Evolutionary conservation across 2,113 vertebrate genomes (phyloP), one percentile per base, ranked within the genome.

Genomic region (Osmerus eperlanus): DNA sequence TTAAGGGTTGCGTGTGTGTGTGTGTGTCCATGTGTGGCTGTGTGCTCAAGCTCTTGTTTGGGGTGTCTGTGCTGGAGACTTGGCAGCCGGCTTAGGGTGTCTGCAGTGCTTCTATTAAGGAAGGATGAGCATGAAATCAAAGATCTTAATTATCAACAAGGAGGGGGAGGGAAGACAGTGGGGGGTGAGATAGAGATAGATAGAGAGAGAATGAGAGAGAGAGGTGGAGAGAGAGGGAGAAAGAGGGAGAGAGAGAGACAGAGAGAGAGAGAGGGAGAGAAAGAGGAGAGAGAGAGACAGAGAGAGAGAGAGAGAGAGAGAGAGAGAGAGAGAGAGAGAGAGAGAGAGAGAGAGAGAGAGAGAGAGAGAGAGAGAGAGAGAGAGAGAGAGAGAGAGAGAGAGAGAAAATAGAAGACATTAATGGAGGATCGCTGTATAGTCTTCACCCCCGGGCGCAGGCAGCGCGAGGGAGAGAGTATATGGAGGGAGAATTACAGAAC

Each of bases 71-170:
- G 71, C 13, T 12, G 25, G 73, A 78, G 83, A 81, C 80, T 87
- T 86, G 87, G 84, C 88, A 13, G 78, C 72, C 52, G 63, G 72
- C 78, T 78, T 63, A 67, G 69, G 56, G 78, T 84, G 89, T 89
- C 86, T 91, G 84, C 79, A 79, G 78, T 78, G 81, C 81, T 65
- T 76, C 85, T 87, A 81, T 90, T 89, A 87, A 88, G 81, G 81
- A 84, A 85, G 81, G 83, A 87, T 85, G 88, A 85, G 81, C 81
- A 71, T 90, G 88, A 90, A 90, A 89, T 90, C 81, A 79, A 82
- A 86, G 85, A 87, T 86, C 82, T 86, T 89, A 90, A 90, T 91
- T 90, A 90, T 90, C 88, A 81, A 68, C 75, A 81, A 83, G 77
- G 77, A 83, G 77, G n/a, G 54, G 16, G 73, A 19, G 71, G 55